Base-by-base conservation (phyloP, 1,140 invertebrate species). In the Melitaea cinxia region DNA sequence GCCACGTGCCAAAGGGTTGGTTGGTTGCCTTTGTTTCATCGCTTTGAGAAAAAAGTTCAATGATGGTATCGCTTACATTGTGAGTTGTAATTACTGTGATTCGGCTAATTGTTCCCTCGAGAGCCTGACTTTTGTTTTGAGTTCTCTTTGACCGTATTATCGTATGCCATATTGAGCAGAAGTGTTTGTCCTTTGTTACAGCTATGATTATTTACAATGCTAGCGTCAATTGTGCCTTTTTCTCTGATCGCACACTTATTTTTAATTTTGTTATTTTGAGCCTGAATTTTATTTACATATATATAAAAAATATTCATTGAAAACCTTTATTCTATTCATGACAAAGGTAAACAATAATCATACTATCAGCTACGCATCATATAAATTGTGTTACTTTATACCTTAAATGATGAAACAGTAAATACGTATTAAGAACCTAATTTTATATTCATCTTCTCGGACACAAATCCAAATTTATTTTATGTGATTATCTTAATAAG, bases 51-150 rank as follows among this genome's bases (percentile, higher is more conserved):
- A 80, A 58, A 81, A 75, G 42, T 60, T 75, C 68, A 79, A 81
- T 76, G 83, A 87, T 81, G 76, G 78, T 87, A 89, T 89, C 85
- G 76, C 68, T 89, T 88, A 82, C 85, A 88, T 78, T 81, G 77
- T 69, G 52, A 70, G 58, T 63, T 72, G 73, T 78, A 85, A 89
- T 87, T 85, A 88, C 80, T 77, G 72, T 82, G 77, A 87, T 88
- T 82, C 77, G 60, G 75, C 78, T 89, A 88, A 89, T 89, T 89
- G 80, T 87, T 80, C 63, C 69, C 52, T 74, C 30, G 77, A 74
- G 68, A 67, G 68, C 76, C 73, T 55, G 63, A 70, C 76, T 81
- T 87, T 85, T 86, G 82, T 85, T 87, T 85, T 68, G 70, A 81
- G 70, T 68, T 77, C 74, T 71, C 85, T 88, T 88, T 89, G 83